phyloP scores from a whole-genome alignment of 2,888 invertebrate species.

The Onthophagus sagittarius region DNA sequence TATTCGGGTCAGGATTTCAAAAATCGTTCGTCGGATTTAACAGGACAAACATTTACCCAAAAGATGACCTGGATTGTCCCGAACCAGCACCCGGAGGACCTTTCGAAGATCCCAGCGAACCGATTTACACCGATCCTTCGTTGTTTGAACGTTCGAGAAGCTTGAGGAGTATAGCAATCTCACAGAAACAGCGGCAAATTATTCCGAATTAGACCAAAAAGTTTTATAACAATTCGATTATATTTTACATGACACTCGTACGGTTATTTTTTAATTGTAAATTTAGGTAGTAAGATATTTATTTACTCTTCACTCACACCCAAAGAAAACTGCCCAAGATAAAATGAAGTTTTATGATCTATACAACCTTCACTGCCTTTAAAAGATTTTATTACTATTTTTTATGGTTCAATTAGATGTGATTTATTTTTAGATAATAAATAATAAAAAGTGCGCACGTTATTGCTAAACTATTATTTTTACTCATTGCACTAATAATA shows the following conservation, averaged over 20 bases:
- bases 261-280: background rate
- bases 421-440: background rate
- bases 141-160: constrained; percentile 82
- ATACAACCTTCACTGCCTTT: background rate
- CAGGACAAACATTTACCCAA: constrained; percentile 40
- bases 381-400: background rate
- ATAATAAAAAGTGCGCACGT: background rate
- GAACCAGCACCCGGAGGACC: constrained; percentile 42
- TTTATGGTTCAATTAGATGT: background rate
- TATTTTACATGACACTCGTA: background rate
- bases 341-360: background rate
- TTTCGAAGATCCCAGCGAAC: constrained; percentile 88
- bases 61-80: constrained; percentile 41
- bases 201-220: constrained; percentile 11
- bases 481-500: background rate
- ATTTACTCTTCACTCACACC: background rate
- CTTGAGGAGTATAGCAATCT: constrained; percentile 60
- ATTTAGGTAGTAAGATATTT: background rate
- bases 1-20: constrained; percentile 65
- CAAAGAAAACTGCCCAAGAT: background rate
- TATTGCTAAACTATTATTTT: background rate
- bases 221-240: background rate
- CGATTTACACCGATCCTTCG: constrained; percentile 89
- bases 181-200: constrained; percentile 41
- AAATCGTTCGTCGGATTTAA: constrained; percentile 62